Conservation (phyloP, 2,797 vertebrate species). For the Xenentodon cancila region DNA sequence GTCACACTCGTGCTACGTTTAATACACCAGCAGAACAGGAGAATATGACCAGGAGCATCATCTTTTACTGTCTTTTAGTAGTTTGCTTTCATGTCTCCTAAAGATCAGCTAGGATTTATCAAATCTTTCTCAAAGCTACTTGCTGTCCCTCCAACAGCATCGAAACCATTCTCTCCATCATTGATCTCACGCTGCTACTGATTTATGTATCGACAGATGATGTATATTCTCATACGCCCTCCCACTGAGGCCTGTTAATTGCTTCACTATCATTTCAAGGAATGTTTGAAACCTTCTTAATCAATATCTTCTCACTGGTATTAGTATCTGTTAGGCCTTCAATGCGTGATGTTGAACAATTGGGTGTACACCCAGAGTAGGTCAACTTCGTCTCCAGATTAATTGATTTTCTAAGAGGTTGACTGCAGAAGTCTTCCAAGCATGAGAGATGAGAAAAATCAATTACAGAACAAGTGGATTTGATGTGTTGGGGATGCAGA, state of each 20-base stretch:
- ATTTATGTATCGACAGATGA: conserved; percentile 19
- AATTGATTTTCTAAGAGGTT: conserved; percentile 66
- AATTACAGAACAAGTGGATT: conserved; percentile 69
- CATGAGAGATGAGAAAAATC: conserved; percentile 70
- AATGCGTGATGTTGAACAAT: conserved; percentile 59
- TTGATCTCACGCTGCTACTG: conserved; percentile 12
- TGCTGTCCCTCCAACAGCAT: neutral
- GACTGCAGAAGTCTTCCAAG: conserved; percentile 55
- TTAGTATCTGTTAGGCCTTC: conserved; percentile 27
- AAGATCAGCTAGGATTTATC: neutral
- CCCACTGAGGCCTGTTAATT: conserved; percentile 37
- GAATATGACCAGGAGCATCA: neutral
- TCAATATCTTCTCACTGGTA: conserved; percentile 44
- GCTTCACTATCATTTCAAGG: conserved; percentile 30
- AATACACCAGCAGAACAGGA: neutral
- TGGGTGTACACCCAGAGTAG: conserved; percentile 35
- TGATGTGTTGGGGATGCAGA: conserved; percentile 35
- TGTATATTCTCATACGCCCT: neutral
- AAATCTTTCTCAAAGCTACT: neutral
- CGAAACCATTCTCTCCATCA: neutral
- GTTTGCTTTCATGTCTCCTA: neutral
- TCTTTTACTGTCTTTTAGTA: neutral
- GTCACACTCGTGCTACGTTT: conserved; percentile 7
- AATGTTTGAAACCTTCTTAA: conserved; percentile 20
- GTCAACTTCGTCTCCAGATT: conserved; percentile 50